Base-by-base conservation (phyloP, 2,888 invertebrate species). In the Conops quadrifasciatus region DNA sequence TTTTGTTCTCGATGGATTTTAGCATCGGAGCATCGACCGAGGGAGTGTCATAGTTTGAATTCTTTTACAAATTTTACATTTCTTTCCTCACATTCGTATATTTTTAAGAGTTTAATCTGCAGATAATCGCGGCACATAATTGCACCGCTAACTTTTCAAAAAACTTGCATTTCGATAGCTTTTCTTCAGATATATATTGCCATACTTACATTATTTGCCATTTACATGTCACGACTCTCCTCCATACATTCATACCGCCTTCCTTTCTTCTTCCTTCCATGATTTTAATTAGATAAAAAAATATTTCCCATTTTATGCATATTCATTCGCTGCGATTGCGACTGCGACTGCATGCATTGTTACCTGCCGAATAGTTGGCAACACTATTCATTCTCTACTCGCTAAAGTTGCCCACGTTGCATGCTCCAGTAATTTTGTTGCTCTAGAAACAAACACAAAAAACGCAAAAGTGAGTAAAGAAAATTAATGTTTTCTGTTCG, bases 391-490 rank as follows among this genome's bases (percentile, higher is more conserved):
- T 26, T 63, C 71, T 26, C 24, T 13, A 58, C 58, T 28, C 28
- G 49, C 15, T 66, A 51, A n/a, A 36, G 62, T 28, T 68, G 62
- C 62, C 62, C 60, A 62, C 68, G 19, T 51, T 47, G 47, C 63
- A 75, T 74, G 78, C 78, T 75, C 77, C 78, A 78, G 77, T 78
- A 74, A 78, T 73, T 78, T 75, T 75, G 76, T 74, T 77, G 75
- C 75, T 75, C 75, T 75, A 75, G 72, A 75, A 77, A 74, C 58
- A 76, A 72, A 72, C 70, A 70, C 70, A 74, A 70, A 73, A 72
- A 68, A 64, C 72, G 66, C 19, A 74, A 60, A n/a, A 69, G 67
- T n/a, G 66, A 36, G 36, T 4, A 36, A 36, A 36, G 36, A 36
- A 36, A 36, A 36, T 7, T 4, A 36, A 9, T 36, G 4, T 36